Evolutionary conservation across 1,140 invertebrate species (phyloP), one percentile per base, ranked within the genome.

Genomic region (Melanaphis sacchari): DNA sequence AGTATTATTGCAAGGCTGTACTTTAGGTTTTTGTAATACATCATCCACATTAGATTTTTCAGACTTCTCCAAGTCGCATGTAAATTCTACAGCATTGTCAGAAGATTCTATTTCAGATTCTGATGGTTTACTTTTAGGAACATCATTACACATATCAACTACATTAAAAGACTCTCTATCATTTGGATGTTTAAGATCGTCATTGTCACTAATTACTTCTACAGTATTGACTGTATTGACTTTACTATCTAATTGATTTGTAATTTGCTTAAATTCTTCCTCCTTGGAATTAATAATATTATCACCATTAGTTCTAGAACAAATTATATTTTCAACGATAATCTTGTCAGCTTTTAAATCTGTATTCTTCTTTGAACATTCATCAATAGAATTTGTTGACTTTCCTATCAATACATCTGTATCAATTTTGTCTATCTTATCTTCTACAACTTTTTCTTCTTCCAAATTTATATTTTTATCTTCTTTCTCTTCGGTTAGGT

Each of bases 1-100:
- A 54, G 24, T 41, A 52, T 40, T 41, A 52, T 93, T 52, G 1
- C 36, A 54, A 85, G 46, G 24, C 2, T 49, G 36, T 6, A 36
- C 54, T 90, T 90, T 90, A 89, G 87, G 49, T n/a, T 90, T 38
- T 66, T 66, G 38, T 66, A 66, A 90, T 66, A 31, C 52, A 41
- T 59, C 41, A 41, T 90, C 31, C 8, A 31, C 6, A 66, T 7
- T 24, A 24, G 46, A 38, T 90, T 90, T 40, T 8, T 18, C 38
- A 90, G 88, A 59, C 52, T 90, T 59, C 3, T 54, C 52, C 0
- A 40, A 54, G 7, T 90, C 7, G 15, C 36, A 31, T 40, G 38
- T 54, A 7, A 85, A 31, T 40, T 93, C 81, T 41, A 31, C 31
- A 40, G 24, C 18, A 54, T 40, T 84, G 9, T 41, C 38, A 40